Percentiles rank a stretch among this genome's conserved stretches.
Conservation (phyloP, 2,888 invertebrate species). For the Drosophila leonis region DNA sequence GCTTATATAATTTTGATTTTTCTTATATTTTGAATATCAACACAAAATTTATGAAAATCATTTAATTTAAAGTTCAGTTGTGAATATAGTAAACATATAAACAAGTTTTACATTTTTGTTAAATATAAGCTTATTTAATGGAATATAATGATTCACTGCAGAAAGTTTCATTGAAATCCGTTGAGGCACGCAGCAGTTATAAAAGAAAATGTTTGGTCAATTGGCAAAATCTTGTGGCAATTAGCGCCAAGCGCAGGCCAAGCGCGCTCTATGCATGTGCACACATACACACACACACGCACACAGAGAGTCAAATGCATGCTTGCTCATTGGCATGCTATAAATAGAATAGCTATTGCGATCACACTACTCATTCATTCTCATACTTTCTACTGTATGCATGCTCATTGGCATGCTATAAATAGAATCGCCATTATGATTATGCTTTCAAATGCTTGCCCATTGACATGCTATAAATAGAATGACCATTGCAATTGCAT, state of each 20-base stretch:
- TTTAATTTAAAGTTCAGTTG: not conserved
- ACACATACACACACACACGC: no score
- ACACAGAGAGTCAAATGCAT: not conserved
- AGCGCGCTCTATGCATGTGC: not conserved
- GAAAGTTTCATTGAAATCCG: not conserved
- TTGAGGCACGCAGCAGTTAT: not conserved
- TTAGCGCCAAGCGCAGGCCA: not conserved
- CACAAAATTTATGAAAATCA: not conserved
- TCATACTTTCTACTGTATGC: not conserved
- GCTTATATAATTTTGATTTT: not conserved
- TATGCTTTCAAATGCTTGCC: not conserved
- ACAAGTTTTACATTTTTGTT: not conserved
- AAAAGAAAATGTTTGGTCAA: not conserved
- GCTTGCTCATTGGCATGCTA: not conserved
- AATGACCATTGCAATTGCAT: not conserved
- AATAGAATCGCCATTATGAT: not conserved
- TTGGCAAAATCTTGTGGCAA: not conserved
- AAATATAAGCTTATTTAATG: not conserved
- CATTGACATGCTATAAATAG: slow-evolving; percentile 7
- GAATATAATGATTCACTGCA: not conserved
- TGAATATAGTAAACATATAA: not conserved
- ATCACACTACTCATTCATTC: no score
- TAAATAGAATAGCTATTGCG: not conserved
- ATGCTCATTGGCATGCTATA: slow-evolving; percentile 4
- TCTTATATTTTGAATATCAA: not conserved